A percentile compares a stretch with the other conserved stretches of the same genome.
Evolutionary conservation across 2,113 vertebrate species (phyloP).

Genomic region (Prunella himalayana): DNA sequence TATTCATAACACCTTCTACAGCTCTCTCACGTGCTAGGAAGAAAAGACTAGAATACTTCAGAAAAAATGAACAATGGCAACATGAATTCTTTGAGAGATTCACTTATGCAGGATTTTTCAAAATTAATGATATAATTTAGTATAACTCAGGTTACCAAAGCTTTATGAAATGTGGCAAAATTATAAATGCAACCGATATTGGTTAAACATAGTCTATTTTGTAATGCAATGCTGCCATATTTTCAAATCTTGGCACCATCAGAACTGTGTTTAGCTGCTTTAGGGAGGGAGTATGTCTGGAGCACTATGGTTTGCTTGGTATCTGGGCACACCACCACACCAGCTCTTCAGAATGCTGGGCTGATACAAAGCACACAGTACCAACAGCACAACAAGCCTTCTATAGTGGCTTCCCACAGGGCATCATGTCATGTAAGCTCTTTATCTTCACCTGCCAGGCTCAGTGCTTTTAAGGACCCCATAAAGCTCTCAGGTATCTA

Average conservation of each 20-base stretch:
- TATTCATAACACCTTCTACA: background rate
- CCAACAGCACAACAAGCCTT: background rate
- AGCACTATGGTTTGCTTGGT: background rate
- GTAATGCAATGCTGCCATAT: accelerated
- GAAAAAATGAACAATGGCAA: background rate
- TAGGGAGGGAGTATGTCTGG: background rate
- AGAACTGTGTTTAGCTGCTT: background rate
- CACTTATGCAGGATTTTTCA: background rate
- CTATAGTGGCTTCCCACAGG: background rate
- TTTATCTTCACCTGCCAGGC: background rate
- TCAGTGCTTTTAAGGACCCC: background rate
- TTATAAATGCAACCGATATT: too few species aligned
- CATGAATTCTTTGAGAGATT: background rate
- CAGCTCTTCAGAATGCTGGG: background rate
- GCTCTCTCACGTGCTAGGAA: background rate
- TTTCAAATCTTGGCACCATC: background rate
- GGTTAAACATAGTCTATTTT: background rate
- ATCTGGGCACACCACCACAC: background rate
- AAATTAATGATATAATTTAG: background rate
- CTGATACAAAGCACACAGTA: background rate
- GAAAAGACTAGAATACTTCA: background rate
- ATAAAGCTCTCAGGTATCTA: background rate
- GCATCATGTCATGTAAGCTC: background rate
- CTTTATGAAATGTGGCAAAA: background rate
- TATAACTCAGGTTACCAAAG: background rate